Conservation (phyloP, 2,888 invertebrate genomes). For the Chrysodeixis includens region DNA sequence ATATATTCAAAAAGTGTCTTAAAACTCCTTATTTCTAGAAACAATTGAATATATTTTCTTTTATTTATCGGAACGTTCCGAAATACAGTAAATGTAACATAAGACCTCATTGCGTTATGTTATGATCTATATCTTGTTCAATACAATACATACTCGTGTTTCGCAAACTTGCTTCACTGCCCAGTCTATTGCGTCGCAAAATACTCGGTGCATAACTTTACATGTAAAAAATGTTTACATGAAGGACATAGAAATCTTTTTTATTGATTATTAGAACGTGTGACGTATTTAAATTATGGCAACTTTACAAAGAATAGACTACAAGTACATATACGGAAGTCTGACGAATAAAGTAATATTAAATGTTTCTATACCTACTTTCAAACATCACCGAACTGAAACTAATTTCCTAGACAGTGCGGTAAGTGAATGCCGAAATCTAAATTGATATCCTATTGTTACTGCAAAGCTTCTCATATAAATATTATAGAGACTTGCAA, state of each 20-base stretch:
- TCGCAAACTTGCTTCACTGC: constrained; percentile 50
- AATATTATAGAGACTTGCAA: constrained; percentile 35
- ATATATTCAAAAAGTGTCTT: no score
- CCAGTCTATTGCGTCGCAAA: constrained; percentile 24
- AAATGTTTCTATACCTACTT: no score
- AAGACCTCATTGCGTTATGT: constrained; percentile 53
- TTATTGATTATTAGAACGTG: not conserved
- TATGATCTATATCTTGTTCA: constrained; percentile 48
- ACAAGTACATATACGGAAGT: not conserved
- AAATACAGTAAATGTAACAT: constrained; percentile 46
- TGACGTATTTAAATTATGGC: no score
- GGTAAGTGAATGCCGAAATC: no score
- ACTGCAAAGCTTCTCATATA: constrained; percentile 7
- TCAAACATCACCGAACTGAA: not conserved
- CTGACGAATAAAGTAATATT: no score
- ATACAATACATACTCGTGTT: constrained; percentile 54
- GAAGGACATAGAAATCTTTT: no score
- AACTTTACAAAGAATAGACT: no score
- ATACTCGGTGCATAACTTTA: constrained; percentile 13
- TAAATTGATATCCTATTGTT: not conserved
- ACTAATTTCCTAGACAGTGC: no score
- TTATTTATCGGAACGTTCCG: no score
- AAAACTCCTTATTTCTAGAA: not conserved
- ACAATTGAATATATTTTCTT: no score
- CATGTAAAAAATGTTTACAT: not conserved